Base-by-base conservation (phyloP, 2,888 invertebrate genomes). In the Melinaea menophilus region DNA sequence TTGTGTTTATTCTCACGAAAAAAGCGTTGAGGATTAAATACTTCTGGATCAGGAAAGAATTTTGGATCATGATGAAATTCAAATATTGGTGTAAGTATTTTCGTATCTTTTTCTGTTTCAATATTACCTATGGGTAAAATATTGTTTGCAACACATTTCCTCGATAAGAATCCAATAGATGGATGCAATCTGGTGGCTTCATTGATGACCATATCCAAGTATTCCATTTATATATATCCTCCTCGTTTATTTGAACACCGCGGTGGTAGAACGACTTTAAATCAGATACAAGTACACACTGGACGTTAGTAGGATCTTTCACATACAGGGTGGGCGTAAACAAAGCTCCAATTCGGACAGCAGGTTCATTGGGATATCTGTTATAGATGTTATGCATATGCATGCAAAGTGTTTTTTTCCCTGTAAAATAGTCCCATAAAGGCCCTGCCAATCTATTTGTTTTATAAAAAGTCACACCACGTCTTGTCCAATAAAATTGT, bases 21-120 rank as follows among this genome's bases (percentile, higher is more conserved):
- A 70, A 85, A 86, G 58, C 89, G 76, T 2, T 89, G 85, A 2
- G 90, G 90, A 63, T 22, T 79, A 71, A 89, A 90, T 3, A 74
- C 74, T 56, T 86, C 79, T 0, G 92, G 91, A 4, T 91, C 74
- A 0, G 83, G 79, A 64, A 80, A 90, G 65, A 81, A 80, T 48
- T 84, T 75, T 0, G 85, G 81, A 63, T 91, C 89, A 41, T 79
- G 78, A 58, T 91, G 90, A 12, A 84, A 64, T n/a, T 81, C 81
- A 48, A 69, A 82, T 33, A 84, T 67, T 0, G 87, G 80, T 5
- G 75, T 71, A 12, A 73, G 71, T 7, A 89, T 70, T 9, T 72
- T 74, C 0, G 80, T 78, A 2, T 81, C 85, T 58, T 82, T 80
- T 2, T 77, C 75, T 5, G 88, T 68, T 69, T 68, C 76, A 3